Evolutionary conservation across 2,797 vertebrate genomes (phyloP).

Genomic region (Peromyscus aztecus): DNA sequence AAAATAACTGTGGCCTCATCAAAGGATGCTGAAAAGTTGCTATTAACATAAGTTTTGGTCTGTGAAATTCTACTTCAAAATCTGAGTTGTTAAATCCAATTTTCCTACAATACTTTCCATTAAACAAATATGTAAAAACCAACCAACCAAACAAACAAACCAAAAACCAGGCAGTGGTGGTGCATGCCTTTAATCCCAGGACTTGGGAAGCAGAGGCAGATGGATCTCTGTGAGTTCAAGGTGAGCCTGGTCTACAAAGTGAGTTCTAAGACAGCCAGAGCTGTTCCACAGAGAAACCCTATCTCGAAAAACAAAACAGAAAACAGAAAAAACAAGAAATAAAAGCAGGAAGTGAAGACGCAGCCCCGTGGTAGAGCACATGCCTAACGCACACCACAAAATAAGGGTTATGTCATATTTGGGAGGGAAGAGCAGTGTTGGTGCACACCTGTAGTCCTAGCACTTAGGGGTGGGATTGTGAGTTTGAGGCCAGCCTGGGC

Average conservation of each 20-base stretch:
- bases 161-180: background rate
- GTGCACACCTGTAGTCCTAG: background rate
- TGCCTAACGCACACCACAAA: background rate
- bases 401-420: background rate
- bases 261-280: background rate
- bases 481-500: background rate
- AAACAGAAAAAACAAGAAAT: background rate
- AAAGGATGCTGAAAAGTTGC: background rate
- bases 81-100: background rate
- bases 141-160: too few relatives aligned
- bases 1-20: background rate
- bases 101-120: background rate
- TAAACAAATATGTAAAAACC: background rate
- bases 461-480: background rate
- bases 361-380: background rate
- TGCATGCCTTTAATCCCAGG: accelerated
- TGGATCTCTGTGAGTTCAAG: background rate
- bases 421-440: background rate
- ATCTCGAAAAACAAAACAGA: background rate
- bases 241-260: background rate
- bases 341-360: background rate
- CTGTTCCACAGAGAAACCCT: background rate
- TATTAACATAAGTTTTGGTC: background rate
- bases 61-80: background rate
- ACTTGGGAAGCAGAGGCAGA: background rate